Conservation (phyloP, 2,113 vertebrate species). For the Onychostoma macrolepis region DNA sequence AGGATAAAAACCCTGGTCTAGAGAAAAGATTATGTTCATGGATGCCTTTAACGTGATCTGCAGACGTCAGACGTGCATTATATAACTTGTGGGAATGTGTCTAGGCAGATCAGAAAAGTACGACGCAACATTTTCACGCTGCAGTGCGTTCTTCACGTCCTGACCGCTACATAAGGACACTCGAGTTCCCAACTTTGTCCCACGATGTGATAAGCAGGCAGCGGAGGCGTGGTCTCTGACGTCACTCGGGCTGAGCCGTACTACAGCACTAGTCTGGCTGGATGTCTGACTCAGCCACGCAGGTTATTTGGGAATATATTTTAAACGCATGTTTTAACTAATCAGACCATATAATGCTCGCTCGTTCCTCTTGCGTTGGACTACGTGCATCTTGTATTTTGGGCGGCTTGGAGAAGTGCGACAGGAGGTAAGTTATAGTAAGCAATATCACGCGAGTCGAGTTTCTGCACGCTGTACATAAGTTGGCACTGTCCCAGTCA, state of each 20-base stretch:
- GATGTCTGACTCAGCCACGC: constrained; percentile 62
- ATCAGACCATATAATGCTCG: constrained; percentile 10
- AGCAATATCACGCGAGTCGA: constrained; percentile 47
- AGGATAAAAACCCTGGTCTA: neutral
- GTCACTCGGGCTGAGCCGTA: constrained; percentile 60
- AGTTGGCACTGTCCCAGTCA: constrained; percentile 61
- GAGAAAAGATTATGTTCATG: neutral
- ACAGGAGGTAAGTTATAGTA: constrained; percentile 66
- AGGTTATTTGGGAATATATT: constrained; percentile 50
- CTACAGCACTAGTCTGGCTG: constrained; percentile 59
- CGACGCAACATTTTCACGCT: constrained; percentile 22
- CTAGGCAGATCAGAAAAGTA: neutral
- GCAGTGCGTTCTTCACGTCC: constrained; percentile 5
- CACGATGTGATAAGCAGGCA: constrained; percentile 55
- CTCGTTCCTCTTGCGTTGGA: constrained; percentile 20
- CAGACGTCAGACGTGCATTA: constrained; percentile 41
- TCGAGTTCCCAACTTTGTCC: constrained; percentile 31
- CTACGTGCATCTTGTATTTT: constrained; percentile 27
- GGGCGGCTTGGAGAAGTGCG: constrained; percentile 28
- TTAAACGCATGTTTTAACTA: constrained; percentile 46
- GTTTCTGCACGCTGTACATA: constrained; percentile 58
- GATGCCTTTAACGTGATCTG: neutral
- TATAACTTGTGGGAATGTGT: constrained; percentile 39
- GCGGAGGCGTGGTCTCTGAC: constrained; percentile 70
- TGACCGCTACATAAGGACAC: constrained; percentile 13